Evolutionary conservation across 2,888 invertebrate species (phyloP), one percentile per base, ranked within the genome.

Genomic region (Eurytoma californica): DNA sequence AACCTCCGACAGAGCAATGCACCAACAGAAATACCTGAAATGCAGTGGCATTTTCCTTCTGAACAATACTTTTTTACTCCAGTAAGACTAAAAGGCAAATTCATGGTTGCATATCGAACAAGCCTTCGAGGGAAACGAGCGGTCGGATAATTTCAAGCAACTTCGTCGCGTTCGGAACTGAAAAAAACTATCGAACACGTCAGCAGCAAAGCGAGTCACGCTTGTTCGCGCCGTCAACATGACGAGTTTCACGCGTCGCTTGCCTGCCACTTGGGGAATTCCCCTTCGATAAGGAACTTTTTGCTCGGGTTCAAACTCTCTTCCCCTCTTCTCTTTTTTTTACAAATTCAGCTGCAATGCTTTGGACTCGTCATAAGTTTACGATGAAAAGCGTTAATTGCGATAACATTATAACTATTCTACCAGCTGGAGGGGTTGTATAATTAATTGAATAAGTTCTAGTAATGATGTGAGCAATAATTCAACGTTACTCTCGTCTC

Each of bases 381-480:
- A 74, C 74, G 77, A 75, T 80, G 74, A 80, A 78, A 78, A 72
- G 80, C 39, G 80, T 74, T 80, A 80, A 80, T 78, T 78, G 75
- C 74, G 65, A 77, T 49, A 68, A 63, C 30, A 77, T 77, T 72
- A 63, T 77, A 18, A 47, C 72, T 30, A 68, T 76, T 68, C 39
- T 63, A 58, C 24, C 30, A 14, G 30, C 12, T 39, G 39, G 61
- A 61, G 13, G 65, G 55, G 73, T 73, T 57, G 51, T 55, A 65
- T 51, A 65, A 70, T 76, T 80, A 80, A 80, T 80, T 80, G 72
- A 80, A 76, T 76, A 79, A 79, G 68, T 79, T 79, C 47, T 61
- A 39, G 18, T 5, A 58, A 51, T 13, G 24, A 24, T 5, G 66
- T 28, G 47, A 18, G 75, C 39, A 72, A 66, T 75, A 79, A 72